Base-by-base conservation (phyloP, 2,888 invertebrate species). In the Encarsia formosa region DNA sequence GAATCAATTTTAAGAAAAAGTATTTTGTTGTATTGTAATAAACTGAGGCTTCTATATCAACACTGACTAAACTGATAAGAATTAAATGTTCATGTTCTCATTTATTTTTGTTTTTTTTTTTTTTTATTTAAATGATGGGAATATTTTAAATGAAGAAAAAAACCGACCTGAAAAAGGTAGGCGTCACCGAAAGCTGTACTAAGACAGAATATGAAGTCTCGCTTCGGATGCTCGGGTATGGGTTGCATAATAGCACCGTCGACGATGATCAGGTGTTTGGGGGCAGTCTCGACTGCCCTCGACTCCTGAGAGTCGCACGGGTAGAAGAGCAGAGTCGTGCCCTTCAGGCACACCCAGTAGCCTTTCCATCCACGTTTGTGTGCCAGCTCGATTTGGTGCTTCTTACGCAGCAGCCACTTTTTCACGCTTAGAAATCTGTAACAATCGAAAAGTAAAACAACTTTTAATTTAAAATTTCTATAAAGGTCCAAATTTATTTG, bases 181-280 rank as follows among this genome's bases (percentile, higher is more conserved):
- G 96, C 96, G 78, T 97, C 96, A 60, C 97, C 98, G 76, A 96
- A 96, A 45, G 95, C 94, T 31, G 96, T 97, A 78, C 95, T 96
- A 67, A 98, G 83, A 75, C 97, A 96, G 80, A 98, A 97, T 76
- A 98, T 95, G 77, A 94, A 89, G 77, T 97, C 96, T 64, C 96
- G 82, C 76, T 96, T 95, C 16, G 97, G 97, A 76, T 98, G 96
- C 75, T 98, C 97, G n/a, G 97, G 97, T 70, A 97, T 94, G 42
- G 96, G 93, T 77, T 97, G 97, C 88, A 95, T 94, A 75, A 98
- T 94, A 65, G 93, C 93, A 52, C 93, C 93, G 76, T 95, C 94
- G 63, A 95, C 93, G 71, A 94, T 94, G 76, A 94, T 93, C 72
- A 94, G 84, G 78, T 95, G 94, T 76, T 93, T 93, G 47, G 94